Evolutionary conservation across 2,113 vertebrate genomes (phyloP), one percentile per base, ranked within the genome.

Genomic region (Entosphenus tridentatus): DNA sequence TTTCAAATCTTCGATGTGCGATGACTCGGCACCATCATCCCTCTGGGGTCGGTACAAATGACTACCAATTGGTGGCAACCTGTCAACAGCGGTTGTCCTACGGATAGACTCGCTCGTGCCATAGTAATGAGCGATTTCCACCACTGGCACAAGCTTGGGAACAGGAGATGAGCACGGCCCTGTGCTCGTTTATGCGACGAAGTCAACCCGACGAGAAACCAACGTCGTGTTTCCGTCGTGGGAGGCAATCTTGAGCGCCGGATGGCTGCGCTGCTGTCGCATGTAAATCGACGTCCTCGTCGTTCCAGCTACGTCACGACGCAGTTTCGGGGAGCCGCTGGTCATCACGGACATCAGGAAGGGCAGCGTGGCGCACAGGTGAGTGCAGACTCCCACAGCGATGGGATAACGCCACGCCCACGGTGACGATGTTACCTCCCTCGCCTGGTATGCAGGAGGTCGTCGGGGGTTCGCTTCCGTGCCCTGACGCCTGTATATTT

Each of bases 331-430:
- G 4, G 92, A 98, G 68, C 84, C 92, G 58, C 82, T 96, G 70
- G 91, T 98, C 81, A 98, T 98, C 79, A 96, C 93, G 12, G 93
- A 95, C 81, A 96, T 98, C 79, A 98, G 95, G 80, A 98, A 95
- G 75, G 93, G 92, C 76, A 98, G 93, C 56, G 90, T 98, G 12
- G 93, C 93, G 21, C 93, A 98, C 83, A 93, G 92, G 93, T 96
- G 70, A 70, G 68, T 57, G 58, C 16, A 21, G 21, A 18, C 62
- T 65, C 18, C 18, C 18, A 9, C 18, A 65, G 13, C 16, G 13
- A 13, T 4, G 13, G 16, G 13, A 62, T 8, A 62, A 62, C 16
- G 4, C 16, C 13, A 62, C 16, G 58, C 13, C 13, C 16, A 14
- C 58, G 13, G 13, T 62, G 13, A 17, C 58, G 18, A 62, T 13